Evolutionary conservation across 1,140 invertebrate species (phyloP), one percentile per base, ranked within the genome.

Genomic region (Colletes gigas): DNA sequence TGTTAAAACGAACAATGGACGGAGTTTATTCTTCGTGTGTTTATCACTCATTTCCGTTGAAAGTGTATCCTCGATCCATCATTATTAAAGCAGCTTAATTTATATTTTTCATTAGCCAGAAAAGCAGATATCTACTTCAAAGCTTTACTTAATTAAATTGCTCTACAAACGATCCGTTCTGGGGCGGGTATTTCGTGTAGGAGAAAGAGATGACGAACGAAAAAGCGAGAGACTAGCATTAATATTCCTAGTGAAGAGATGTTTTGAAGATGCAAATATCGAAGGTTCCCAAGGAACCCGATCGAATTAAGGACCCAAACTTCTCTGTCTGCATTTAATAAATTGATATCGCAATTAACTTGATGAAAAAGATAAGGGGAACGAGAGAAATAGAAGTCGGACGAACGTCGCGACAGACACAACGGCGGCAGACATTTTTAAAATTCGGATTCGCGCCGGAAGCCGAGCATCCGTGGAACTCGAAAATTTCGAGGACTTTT

Each of bases 401-500:
- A 52, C 8, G 12, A 21, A 70, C 19, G 21, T 12, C 21, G 19
- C 59, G 30, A 50, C 60, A 5, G 17, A 7, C 10, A n/a, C 63
- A 41, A 59, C 59, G 66, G 59, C 12, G 44, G 50, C n/a, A 70
- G 71, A 78, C 63, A 85, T 78, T 84, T 72, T 30, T 67, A 52
- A 47, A 71, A 69, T 47, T 4, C n/a, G 9, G 44, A 52, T 15
- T 65, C 57, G 41, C 41, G 41, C 3, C 41, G 44, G 50, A 84
- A 81, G 62, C 69, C 70, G 73, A 50, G 39, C 66, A 71, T 59
- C 57, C 4, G 41, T 39, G n/a, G 54, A 54, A 63, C 60, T 73
- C 50, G 54, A 68, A 78, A 73, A 79, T 83, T 83, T 69, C 52
- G 59, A 84, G 75, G 82, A 89, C 72, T 88, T 78, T 88, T 84